phyloP scores from a whole-genome alignment of 2,113 vertebrate genomes.

The Parotia lawesii region DNA sequence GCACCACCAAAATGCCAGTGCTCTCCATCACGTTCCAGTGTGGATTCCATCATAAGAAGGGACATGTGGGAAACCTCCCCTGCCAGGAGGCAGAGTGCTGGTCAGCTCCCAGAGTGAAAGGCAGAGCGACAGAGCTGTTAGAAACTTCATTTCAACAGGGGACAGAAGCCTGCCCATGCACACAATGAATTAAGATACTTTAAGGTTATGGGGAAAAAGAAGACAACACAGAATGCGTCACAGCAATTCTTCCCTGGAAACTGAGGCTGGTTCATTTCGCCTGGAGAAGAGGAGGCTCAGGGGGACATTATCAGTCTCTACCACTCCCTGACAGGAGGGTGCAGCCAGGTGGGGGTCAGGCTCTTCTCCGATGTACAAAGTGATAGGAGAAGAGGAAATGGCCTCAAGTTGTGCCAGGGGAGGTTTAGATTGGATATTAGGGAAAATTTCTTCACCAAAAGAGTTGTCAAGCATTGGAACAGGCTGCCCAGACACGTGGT shows the following conservation, averaged over 20 bases:
- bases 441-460: not conserved
- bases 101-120: not conserved
- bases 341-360: not conserved
- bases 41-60: not conserved
- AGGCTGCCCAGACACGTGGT: not conserved
- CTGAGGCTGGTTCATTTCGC: not conserved
- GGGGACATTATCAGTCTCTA: not conserved
- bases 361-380: not conserved
- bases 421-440: not conserved
- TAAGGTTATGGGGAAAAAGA: not conserved
- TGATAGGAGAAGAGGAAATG: not conserved
- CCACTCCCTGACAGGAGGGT: not conserved
- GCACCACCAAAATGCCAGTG: not conserved
- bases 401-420: not conserved
- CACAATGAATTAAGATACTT: not conserved
- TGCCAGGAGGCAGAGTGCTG: not conserved
- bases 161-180: not conserved
- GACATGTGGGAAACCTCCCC: not conserved
- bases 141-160: not conserved
- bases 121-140: not conserved
- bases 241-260: not conserved
- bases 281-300: not conserved
- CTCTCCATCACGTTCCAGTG: not conserved
- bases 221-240: not conserved
- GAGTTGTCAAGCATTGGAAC: not conserved